Conservation (phyloP, 2,113 vertebrate genomes). For the Poeciliopsis retropinna region DNA sequence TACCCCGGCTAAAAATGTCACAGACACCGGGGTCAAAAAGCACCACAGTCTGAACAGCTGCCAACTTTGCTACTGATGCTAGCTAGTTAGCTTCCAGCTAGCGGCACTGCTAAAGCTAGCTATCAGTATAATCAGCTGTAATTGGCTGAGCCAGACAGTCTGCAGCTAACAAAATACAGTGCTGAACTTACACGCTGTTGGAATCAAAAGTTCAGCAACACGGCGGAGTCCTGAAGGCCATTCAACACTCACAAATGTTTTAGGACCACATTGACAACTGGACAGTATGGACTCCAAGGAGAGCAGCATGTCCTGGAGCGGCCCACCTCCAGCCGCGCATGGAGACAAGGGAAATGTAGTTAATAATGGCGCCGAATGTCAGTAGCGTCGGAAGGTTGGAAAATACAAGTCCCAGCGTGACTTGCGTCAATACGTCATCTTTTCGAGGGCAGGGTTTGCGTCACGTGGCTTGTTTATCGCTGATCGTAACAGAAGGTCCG, state of each 20-base stretch:
- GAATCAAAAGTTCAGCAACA: background rate
- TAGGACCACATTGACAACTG: slow-evolving; percentile 50
- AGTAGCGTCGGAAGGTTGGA: accelerated
- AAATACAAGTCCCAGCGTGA: slow-evolving; percentile 35
- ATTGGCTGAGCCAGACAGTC: background rate
- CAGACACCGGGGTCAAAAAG: slow-evolving; percentile 3
- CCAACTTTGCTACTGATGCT: slow-evolving; percentile 49
- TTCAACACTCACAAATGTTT: slow-evolving; percentile 28
- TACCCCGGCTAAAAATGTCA: background rate
- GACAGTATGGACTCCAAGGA: slow-evolving; percentile 25
- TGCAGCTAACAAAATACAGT: background rate
- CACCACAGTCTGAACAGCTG: slow-evolving; percentile 34
- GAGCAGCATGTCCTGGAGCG: slow-evolving; percentile 34
- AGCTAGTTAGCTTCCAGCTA: slow-evolving; percentile 44
- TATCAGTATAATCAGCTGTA: background rate
- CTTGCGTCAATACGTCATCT: background rate
- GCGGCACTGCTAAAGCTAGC: slow-evolving; percentile 4
- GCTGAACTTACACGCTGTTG: slow-evolving; percentile 32
- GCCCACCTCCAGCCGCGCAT: background rate
- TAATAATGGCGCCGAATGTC: accelerated
- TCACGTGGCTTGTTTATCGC: background rate
- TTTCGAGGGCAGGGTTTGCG: background rate
- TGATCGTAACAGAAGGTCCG: background rate
- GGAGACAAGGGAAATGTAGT: slow-evolving; percentile 64
- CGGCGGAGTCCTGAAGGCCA: slow-evolving; percentile 29